Percentiles rank a stretch among this genome's conserved stretches.
Evolutionary conservation across 2,888 invertebrate species (phyloP).

Genomic region (Ophion slaviceki): DNA sequence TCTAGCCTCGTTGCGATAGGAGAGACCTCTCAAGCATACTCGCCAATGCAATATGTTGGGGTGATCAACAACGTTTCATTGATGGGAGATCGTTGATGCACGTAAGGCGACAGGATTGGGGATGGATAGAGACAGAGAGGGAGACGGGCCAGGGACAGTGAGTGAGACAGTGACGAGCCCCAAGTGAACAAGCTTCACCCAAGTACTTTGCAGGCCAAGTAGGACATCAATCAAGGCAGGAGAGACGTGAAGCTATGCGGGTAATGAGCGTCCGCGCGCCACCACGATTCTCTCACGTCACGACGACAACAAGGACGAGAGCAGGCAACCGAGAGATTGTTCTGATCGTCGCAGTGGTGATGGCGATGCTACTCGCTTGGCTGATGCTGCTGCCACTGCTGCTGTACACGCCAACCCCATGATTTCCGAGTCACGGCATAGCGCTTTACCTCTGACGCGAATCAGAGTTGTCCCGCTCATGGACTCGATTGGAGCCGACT

Average conservation of each 20-base stretch:
- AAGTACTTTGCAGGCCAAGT: slow-evolving; percentile 65
- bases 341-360: slow-evolving; percentile 38
- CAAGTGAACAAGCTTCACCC: slow-evolving; percentile 61
- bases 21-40: slow-evolving; percentile 47
- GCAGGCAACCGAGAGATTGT: slow-evolving; percentile 54
- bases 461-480: slow-evolving; percentile 46
- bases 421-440: slow-evolving; percentile 54
- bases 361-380: slow-evolving; percentile 21
- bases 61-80: slow-evolving; percentile 56
- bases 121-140: slow-evolving; percentile 4
- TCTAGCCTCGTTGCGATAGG: slow-evolving; percentile 24
- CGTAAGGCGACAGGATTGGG: background rate
- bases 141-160: slow-evolving; percentile 6
- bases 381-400: slow-evolving; percentile 24
- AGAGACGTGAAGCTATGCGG: slow-evolving; percentile 59
- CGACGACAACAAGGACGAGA: slow-evolving; percentile 54
- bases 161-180: slow-evolving; percentile 28
- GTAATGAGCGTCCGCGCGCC: slow-evolving; percentile 63
- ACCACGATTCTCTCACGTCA: slow-evolving; percentile 57
- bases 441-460: slow-evolving; percentile 47
- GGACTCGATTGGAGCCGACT: slow-evolving; percentile 26
- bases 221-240: slow-evolving; percentile 65
- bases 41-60: slow-evolving; percentile 52
- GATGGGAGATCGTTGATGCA: slow-evolving; percentile 32
- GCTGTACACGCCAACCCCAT: slow-evolving; percentile 62